Evolutionary conservation across 2,888 invertebrate genomes (phyloP).

Genomic region (Tenthredo notha): DNA sequence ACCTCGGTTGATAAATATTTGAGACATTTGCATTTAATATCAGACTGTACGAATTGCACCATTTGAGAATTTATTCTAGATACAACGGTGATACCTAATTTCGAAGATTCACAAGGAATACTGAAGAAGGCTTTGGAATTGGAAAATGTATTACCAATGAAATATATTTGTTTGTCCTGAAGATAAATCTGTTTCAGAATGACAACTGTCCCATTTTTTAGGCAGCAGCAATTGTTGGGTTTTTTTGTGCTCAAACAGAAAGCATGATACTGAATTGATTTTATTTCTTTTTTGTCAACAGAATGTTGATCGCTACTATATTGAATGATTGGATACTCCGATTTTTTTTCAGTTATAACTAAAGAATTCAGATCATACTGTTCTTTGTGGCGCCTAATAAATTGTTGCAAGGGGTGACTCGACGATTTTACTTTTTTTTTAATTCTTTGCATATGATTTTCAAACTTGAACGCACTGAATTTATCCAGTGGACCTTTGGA

Average conservation of each 20-base stretch:
- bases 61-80: background rate
- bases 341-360: background rate
- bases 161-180: background rate
- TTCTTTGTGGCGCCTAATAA: conserved; percentile 53
- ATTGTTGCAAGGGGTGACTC: conserved; percentile 58
- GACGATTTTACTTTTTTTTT: conserved; percentile 56
- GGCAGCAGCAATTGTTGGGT: conserved; percentile 44
- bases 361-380: background rate
- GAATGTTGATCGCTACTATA: background rate
- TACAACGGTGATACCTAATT: conserved; percentile 32
- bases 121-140: conserved; percentile 34
- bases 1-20: background rate
- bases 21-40: conserved; percentile 8
- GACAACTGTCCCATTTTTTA: conserved; percentile 22
- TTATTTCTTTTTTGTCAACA: background rate
- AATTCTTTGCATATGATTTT: conserved; percentile 56
- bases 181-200: conserved; percentile 10
- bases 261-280: conserved; percentile 25
- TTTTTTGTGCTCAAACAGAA: conserved; percentile 46
- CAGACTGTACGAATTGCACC: background rate
- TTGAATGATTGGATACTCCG: conserved; percentile 1
- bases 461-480: conserved; percentile 53
- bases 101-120: conserved; percentile 47
- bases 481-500: conserved; percentile 58
- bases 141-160: conserved; percentile 8